Evolutionary conservation across 2,888 invertebrate genomes (phyloP), one percentile per base, ranked within the genome.

Genomic region (Microplitis manilae): DNA sequence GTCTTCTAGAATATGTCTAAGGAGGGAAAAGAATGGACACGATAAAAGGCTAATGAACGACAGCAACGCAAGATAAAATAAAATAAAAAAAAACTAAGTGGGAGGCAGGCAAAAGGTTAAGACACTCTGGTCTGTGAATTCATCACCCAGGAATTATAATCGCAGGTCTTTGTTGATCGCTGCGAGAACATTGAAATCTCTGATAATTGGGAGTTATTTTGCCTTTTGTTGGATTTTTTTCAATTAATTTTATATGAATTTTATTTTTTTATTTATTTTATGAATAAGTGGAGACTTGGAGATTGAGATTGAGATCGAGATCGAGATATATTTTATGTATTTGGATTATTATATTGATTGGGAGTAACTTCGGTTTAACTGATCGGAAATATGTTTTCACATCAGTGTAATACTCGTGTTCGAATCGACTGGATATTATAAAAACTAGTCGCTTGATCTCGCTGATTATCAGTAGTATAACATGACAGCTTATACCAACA

Each of bases 101-200:
- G 62, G 71, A 67, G 76, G 61, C 62, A 68, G 60, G 60, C 67
- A 62, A 76, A 81, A 82, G 82, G 80, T 84, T 83, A 83, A 80
- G 78, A 78, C 30, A 30, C 80, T 72, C 83, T 85, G 86, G 83
- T 84, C 85, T 84, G 83, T 81, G 81, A 83, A 75, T 73, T 50
- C 71, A 75, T 73, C 71, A 30, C 30, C 30, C 30, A 30, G 30
- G 30, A 30, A 30, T 30, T 30, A 30, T 30, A 30, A 30, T 30
- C 30, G 30, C 30, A 30, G 30, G 30, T 30, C 30, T 2, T 30
- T 30, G 30, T 30, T 30, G 30, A 30, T 30, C 30, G 30, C 30
- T 30, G 30, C 30, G 30, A 30, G 20, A 20, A 20, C 30, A 30
- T 30, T 30, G 2, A 30, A 30, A 30, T 30, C 30, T 30, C 4